A percentile compares a stretch with the other conserved stretches of the same genome.
phyloP scores from a whole-genome alignment of 1,140 invertebrate genomes.

The Lithobius niger region DNA sequence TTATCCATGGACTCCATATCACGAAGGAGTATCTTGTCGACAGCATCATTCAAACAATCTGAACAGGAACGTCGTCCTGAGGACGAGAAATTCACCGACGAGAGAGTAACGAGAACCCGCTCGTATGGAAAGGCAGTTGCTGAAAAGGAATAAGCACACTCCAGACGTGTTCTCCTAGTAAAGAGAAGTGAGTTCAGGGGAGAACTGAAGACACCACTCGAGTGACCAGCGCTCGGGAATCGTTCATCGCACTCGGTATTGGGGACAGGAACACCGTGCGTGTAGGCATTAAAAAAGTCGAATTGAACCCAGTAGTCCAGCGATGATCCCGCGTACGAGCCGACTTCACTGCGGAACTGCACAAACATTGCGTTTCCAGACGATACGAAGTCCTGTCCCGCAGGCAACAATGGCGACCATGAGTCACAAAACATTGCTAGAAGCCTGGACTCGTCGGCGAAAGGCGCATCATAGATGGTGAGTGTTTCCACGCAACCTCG shows the following conservation, averaged over 20 bases:
- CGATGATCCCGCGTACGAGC: slow-evolving; percentile 41
- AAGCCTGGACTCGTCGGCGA: slow-evolving; percentile 69
- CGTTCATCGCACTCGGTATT: slow-evolving; percentile 60
- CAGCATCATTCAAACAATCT: slow-evolving; percentile 52
- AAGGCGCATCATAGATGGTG: slow-evolving; percentile 68
- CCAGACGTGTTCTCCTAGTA: background rate
- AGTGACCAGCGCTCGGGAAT: background rate
- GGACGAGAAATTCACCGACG: slow-evolving; percentile 46
- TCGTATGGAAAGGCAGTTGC: background rate
- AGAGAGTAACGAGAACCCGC: slow-evolving; percentile 58
- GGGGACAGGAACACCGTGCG: slow-evolving; percentile 59
- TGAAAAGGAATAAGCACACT: background rate
- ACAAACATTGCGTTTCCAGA: slow-evolving; percentile 71
- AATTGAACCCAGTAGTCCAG: slow-evolving; percentile 85
- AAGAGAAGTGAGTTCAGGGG: background rate
- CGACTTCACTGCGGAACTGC: slow-evolving; percentile 36
- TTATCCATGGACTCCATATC: slow-evolving; percentile 18
- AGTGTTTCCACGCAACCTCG: slow-evolving; percentile 77
- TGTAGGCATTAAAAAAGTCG: slow-evolving; percentile 80
- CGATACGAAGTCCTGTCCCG: slow-evolving; percentile 60
- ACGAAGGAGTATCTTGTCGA: slow-evolving; percentile 51
- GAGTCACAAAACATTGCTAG: slow-evolving; percentile 88
- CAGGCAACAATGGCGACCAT: slow-evolving; percentile 63
- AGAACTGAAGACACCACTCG: background rate
- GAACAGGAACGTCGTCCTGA: background rate